These are phyloP conservation scores for Marisa cornuarietis DNA, from an alignment of 1,140 invertebrate species.

Conservation along the genomic window DNA sequence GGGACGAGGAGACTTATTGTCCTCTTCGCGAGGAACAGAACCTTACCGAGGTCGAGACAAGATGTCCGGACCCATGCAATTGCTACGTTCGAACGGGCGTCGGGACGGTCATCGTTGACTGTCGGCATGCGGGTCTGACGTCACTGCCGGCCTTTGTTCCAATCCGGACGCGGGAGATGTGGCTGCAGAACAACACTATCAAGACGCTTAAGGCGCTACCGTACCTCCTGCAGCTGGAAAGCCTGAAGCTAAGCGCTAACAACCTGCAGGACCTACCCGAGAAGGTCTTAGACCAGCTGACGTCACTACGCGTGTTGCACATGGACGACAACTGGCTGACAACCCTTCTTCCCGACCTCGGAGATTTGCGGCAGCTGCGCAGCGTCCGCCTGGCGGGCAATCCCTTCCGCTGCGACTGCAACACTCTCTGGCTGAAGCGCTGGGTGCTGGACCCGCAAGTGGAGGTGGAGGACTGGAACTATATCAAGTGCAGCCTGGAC, in stretches of 20 bases:
- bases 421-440: conserved; percentile 47
- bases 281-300: conserved; percentile 22
- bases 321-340: conserved; percentile 43
- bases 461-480: conserved; percentile 18
- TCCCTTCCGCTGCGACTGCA: conserved; percentile 47
- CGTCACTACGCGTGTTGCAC: conserved; percentile 22
- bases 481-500: conserved; percentile 38
- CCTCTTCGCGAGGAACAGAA: conserved; percentile 4
- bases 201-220: conserved; percentile 18
- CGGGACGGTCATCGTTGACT: not conserved
- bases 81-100: conserved; percentile 38
- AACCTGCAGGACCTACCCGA: conserved; percentile 24
- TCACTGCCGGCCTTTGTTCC: conserved; percentile 33
- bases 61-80: conserved; percentile 34
- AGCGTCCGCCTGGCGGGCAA: conserved; percentile 35
- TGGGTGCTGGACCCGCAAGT: conserved; percentile 34
- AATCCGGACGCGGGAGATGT: conserved; percentile 36
- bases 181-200: conserved; percentile 47
- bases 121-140: conserved; percentile 2
- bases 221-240: conserved; percentile 11
- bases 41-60: not conserved
- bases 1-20: conserved; percentile 44
- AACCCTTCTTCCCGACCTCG: conserved; percentile 27
- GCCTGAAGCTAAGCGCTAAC: conserved; percentile 8
- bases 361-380: not conserved